phyloP scores from a whole-genome alignment of 2,888 invertebrate species.

The Lithodes maja region DNA sequence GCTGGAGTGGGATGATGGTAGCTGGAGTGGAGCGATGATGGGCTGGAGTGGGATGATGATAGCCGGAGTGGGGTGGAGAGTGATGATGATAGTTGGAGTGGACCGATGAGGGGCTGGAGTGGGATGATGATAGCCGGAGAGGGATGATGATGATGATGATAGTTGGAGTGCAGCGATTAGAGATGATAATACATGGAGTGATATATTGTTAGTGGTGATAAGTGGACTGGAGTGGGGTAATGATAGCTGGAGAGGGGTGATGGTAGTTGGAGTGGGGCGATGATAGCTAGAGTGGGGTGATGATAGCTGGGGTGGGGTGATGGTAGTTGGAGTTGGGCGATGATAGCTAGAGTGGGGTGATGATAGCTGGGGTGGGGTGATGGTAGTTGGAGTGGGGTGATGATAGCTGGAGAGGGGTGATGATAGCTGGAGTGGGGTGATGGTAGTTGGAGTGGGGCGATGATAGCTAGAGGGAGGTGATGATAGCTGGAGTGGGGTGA shows the following conservation, averaged over 20 bases:
- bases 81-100: neutral
- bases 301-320: neutral
- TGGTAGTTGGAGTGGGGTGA: neutral
- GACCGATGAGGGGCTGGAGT: neutral
- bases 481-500: too few relatives aligned
- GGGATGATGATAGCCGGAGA: neutral
- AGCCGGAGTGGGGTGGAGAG: too few relatives aligned
- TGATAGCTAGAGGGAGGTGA: too few relatives aligned
- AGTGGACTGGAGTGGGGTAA: neutral
- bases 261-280: neutral
- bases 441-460: too few relatives aligned
- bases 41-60: too few relatives aligned
- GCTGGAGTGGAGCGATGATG: neutral
- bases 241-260: too few relatives aligned
- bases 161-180: neutral
- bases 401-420: neutral
- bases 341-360: too few relatives aligned
- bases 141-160: neutral
- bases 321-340: too few relatives aligned
- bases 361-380: neutral
- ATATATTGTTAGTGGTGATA: neutral
- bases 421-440: too few relatives aligned
- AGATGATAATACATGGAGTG: neutral
- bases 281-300: neutral
- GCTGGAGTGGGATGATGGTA: neutral